Base-by-base conservation (phyloP, 2,113 vertebrate species). In the Syngnathus typhle region DNA sequence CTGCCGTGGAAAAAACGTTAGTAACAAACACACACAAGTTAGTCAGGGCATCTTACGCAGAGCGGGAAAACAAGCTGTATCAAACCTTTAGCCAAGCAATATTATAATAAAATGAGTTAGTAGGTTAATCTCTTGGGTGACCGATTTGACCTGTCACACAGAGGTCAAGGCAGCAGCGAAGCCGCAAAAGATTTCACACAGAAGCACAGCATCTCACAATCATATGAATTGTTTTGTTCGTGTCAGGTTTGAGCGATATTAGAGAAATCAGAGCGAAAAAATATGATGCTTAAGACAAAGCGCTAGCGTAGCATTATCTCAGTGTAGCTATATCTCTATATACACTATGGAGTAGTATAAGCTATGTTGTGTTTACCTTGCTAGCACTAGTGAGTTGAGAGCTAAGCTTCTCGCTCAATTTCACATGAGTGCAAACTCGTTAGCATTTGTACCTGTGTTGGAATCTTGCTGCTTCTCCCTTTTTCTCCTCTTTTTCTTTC, bases 401-500 rank as follows among this genome's bases (percentile, higher is more conserved):
- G 44, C 43, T 44, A 11, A 5, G 44, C 13, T 16, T 12, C 44
- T 46, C 4, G 49, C 7, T 9, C 49, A 51, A 49, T 49, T 49
- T 32, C 27, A 32, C 27, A 32, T 32, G 27, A 32, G 11, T 6
- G 12, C 23, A 7, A 43, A 56, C 4, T 11, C 11, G 11, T 32
- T n/a, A 51, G 49, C 19, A 7, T 13, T 8, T 73, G 92, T 92
- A 99, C 97, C 97, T 93, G 95, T 88, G 72, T 77, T 93, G 80
- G 96, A 94, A 87, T 99, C 97, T 82, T 96, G 96, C 79, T 95
- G 94, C 87, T 99, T 99, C 82, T 99, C 97, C 80, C 96, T 88
- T 86, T 96, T 98, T 69, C 97, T 91, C 81, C 96, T 93, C 88
- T 99, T 99, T 91, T 96, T 99, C 85, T 99, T 99, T 51, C 97